These are phyloP conservation scores for Sebastes hubbsi DNA, from an alignment of 2,797 vertebrate genomes.

Conservation along the genomic window DNA sequence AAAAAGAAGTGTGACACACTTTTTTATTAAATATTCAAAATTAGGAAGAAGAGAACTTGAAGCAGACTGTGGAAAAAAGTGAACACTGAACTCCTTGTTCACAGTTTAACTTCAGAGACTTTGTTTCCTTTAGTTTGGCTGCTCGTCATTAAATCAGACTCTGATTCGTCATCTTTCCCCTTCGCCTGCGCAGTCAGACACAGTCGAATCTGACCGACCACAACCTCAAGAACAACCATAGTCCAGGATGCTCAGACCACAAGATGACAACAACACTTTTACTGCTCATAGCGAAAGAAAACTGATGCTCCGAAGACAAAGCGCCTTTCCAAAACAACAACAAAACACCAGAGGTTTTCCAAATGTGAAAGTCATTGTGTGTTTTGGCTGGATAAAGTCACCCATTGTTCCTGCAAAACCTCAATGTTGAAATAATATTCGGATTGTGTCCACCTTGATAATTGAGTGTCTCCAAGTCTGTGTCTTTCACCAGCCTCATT, in stretches of 20 bases:
- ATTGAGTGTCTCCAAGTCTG: slow-evolving; percentile 19
- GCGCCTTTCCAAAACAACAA: slow-evolving; percentile 37
- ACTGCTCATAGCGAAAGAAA: slow-evolving; percentile 51
- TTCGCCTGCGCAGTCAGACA: slow-evolving; percentile 25
- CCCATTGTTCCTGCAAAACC: slow-evolving; percentile 55
- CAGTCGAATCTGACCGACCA: slow-evolving; percentile 21
- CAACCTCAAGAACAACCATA: slow-evolving; percentile 51
- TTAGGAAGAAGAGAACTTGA: slow-evolving; percentile 5
- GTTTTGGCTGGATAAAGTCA: slow-evolving; percentile 35
- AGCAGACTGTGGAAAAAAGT: slow-evolving; percentile 28
- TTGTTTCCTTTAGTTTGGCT: slow-evolving; percentile 37
- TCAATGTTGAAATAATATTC: slow-evolving; percentile 9
- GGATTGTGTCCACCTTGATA: slow-evolving; percentile 40
- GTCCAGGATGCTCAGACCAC: slow-evolving; percentile 53
- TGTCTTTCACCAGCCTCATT: slow-evolving; percentile 44
- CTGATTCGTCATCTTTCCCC: slow-evolving; percentile 57
- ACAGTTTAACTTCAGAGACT: slow-evolving; percentile 35
- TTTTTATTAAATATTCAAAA: slow-evolving; percentile 9
- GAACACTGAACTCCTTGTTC: slow-evolving; percentile 52
- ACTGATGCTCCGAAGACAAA: slow-evolving; percentile 46
- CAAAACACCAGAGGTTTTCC: slow-evolving; percentile 20
- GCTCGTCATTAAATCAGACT: slow-evolving; percentile 42
- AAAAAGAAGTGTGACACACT: neutral
- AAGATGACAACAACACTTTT: slow-evolving; percentile 60
- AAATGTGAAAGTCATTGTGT: slow-evolving; percentile 31